Base-by-base conservation (phyloP, 2,797 vertebrate species). In the Xerus rutilus region DNA sequence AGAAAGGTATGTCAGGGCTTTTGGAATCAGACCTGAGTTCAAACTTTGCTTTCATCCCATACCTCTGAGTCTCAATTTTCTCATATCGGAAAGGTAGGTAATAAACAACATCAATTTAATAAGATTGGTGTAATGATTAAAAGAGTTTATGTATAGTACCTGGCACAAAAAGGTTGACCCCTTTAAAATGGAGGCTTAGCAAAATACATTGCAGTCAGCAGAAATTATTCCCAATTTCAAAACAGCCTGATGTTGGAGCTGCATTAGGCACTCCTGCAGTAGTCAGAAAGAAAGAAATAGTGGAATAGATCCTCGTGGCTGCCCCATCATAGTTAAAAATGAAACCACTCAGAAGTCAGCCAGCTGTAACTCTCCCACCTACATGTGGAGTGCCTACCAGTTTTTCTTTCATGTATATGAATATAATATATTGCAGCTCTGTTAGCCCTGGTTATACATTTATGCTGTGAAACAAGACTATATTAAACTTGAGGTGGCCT, bases 401-500 rank as follows among this genome's bases (percentile, higher is more conserved):
- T 4, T 70, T 95, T 78, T 15, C 79, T 89, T 90, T 87, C 69
- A 35, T 21, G 39, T 91, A 17, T 89, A 74, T 87, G 88, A 86
- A 89, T 91, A 69, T 67, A 89, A 64, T 64, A 78, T n/a, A 87
- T 79, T 64, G 49, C 59, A 86, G 25, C n/a, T 73, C 93, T 76
- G 32, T 81, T 89, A 91, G 81, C 54, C 39, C 62, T 79, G 28
- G 30, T 86, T 96, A 89, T 65, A 77, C 70, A 94, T 79, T 76
- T 93, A 57, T 84, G 77, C 69, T 91, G n/a, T 74, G 59, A 88
- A 93, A 81, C 28, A 88, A 94, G 57, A 70, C 62, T 59, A 57
- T 25, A 82, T 94, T 93, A 77, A 91, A 81, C 92, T 91, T 45
- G 72, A 91, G 62, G 74, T 30, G 25, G 62, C 49, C 89, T 69